Evolutionary conservation across 2,113 vertebrate species (phyloP).

Genomic region (Epinephelus lanceolatus): DNA sequence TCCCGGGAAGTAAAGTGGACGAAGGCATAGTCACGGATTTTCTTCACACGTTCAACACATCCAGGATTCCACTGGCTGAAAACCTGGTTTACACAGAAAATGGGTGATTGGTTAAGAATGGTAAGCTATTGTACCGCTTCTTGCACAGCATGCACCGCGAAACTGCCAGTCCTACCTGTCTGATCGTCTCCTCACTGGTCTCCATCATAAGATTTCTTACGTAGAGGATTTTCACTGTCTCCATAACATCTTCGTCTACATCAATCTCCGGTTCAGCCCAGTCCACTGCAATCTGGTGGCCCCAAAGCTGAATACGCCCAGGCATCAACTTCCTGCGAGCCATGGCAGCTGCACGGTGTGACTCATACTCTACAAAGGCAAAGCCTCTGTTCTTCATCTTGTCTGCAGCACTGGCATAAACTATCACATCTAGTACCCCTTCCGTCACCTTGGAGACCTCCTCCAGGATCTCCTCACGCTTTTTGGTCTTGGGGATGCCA

Average conservation of each 20-base stretch:
- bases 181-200: constrained; percentile 95
- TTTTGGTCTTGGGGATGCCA: constrained; percentile 98
- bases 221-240: constrained; percentile 99
- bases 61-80: constrained; percentile 97
- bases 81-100: constrained; percentile 75
- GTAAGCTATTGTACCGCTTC: background rate
- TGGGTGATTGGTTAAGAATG: background rate
- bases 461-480: constrained; percentile 98
- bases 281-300: constrained; percentile 98
- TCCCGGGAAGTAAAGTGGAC: constrained; percentile 96
- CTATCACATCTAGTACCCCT: constrained; percentile 96
- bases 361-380: constrained; percentile 98
- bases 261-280: constrained; percentile 99
- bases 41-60: constrained; percentile 97
- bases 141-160: background rate
- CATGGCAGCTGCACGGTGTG: constrained; percentile 97
- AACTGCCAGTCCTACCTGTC: constrained; percentile 82
- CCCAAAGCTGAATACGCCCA: constrained; percentile 97
- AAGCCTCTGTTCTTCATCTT: constrained; percentile 99
- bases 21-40: constrained; percentile 98
- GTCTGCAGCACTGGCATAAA: constrained; percentile 97
- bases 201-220: constrained; percentile 99
- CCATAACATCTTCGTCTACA: constrained; percentile 98
- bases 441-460: constrained; percentile 98
- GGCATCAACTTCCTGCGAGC: constrained; percentile 98